Conservation (phyloP, 2,113 vertebrate species). For the Phyllostomus hastatus region DNA sequence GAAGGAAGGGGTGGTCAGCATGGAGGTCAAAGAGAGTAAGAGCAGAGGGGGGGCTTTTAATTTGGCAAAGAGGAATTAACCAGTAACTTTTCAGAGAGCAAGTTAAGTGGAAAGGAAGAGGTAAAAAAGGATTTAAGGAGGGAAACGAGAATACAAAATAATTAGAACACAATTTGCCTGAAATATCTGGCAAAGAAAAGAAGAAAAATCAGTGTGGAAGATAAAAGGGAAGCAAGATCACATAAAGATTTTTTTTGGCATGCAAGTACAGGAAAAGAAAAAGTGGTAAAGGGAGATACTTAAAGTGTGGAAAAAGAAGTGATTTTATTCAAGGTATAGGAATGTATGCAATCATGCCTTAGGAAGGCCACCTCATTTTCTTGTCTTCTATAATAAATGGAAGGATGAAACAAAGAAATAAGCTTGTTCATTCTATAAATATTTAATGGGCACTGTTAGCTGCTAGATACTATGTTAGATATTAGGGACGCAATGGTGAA, state of each 20-base stretch:
- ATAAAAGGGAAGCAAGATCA: neutral
- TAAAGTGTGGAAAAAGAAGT: neutral
- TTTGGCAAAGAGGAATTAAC: neutral
- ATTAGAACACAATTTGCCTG: neutral
- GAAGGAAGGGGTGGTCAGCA: neutral
- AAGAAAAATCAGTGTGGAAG: neutral
- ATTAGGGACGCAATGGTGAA: neutral
- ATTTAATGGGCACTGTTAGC: neutral
- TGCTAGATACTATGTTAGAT: neutral
- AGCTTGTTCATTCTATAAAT: neutral
- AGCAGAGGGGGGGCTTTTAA: neutral
- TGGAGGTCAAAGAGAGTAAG: neutral
- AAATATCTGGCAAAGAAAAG: slow-evolving; percentile 2
- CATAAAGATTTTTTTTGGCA: neutral
- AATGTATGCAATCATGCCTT: neutral
- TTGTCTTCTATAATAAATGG: neutral
- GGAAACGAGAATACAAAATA: neutral
- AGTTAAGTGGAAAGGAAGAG: neutral
- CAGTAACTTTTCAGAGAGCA: neutral
- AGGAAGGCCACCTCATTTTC: neutral
- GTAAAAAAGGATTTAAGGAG: neutral
- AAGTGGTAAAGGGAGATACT: neutral
- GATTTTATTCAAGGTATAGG: neutral
- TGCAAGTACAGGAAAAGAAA: neutral
- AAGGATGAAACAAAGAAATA: neutral